These are phyloP conservation scores for Sparus aurata DNA, from an alignment of 2,797 vertebrate genomes.

Conservation along the genomic window DNA sequence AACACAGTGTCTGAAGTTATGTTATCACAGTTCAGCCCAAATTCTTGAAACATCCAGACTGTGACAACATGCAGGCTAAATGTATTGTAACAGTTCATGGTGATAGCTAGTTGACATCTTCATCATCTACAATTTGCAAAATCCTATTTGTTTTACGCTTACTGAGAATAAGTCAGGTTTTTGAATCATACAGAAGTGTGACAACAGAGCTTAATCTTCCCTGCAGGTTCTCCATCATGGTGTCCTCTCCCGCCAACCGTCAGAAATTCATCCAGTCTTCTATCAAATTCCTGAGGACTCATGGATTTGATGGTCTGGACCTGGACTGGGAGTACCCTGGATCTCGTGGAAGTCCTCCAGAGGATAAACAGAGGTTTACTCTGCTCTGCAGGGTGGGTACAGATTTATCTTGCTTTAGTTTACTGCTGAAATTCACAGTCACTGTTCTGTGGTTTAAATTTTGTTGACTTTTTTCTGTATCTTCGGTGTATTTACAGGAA, in stretches of 20 bases:
- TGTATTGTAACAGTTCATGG: not conserved
- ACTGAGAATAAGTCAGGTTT: too few species aligned
- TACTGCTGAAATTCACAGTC: not conserved
- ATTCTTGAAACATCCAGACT: not conserved
- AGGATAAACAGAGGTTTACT: slow-evolving; percentile 86
- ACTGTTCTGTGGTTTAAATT: not conserved
- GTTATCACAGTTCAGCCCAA: not conserved
- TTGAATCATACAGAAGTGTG: not conserved
- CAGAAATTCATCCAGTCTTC: slow-evolving; percentile 87
- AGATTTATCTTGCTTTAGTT: slow-evolving; percentile 51
- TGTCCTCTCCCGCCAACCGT: slow-evolving; percentile 81
- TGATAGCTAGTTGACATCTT: not conserved
- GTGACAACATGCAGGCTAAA: not conserved
- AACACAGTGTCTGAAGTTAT: not conserved
- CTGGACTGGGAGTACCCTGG: slow-evolving; percentile 91
- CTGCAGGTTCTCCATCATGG: slow-evolving; percentile 88
- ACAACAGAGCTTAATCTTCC: not conserved
- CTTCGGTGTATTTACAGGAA: slow-evolving; percentile 74
- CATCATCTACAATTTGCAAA: not conserved
- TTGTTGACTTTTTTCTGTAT: not conserved
- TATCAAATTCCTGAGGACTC: slow-evolving; percentile 84
- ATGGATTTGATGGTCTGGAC: slow-evolving; percentile 89
- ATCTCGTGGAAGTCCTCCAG: slow-evolving; percentile 83
- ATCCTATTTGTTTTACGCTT: not conserved
- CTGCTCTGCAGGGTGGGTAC: slow-evolving; percentile 82